Evolutionary conservation across 2,888 invertebrate species (phyloP), one percentile per base, ranked within the genome.

Genomic region (Mimas tiliae): DNA sequence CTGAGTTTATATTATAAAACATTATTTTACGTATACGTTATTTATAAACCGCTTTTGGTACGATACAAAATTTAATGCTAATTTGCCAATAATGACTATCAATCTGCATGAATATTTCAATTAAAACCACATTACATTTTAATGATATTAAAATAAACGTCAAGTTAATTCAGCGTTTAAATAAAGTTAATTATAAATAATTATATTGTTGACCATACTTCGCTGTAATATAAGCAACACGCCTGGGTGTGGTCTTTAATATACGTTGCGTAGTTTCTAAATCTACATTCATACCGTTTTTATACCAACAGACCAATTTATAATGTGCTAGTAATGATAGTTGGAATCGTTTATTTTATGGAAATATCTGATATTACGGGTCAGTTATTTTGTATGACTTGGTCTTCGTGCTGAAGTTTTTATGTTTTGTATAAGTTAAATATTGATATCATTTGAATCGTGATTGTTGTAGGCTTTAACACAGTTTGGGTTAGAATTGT

Each of bases 221-320:
- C 58, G 64, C 16, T 65, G 65, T 58, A 16, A 58, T 58, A 53
- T 68, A 72, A 74, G 74, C 71, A 65, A 70, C 52, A 65, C 68
- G 70, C 51, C 62, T 82, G 82, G 88, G 87, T 82, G 89, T 84
- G 89, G 87, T 79, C 80, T 74, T 70, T 73, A 75, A 78, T 71
- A 72, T 19, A 75, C 73, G 58, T 74, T 76, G 71, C 85, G 84
- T 80, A 80, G 83, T 85, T 88, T 83, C 83, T 80, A 82, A 81
- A 81, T 58, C 58, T 58, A 58, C 42, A 42, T 58, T 58, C 58
- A 58, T 67, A 76, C 73, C 70, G 69, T 80, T 74, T 70, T 73
- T 67, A 34, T 58, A 58, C 42, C 19, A 42, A 42, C 42, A 19
- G 58, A 19, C 38, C 58, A 19, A 58, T 58, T 58, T 53, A 48